These are phyloP conservation scores for Tragelaphus scriptus DNA, from an alignment of 2,113 vertebrate genomes.

Conservation along the genomic window DNA sequence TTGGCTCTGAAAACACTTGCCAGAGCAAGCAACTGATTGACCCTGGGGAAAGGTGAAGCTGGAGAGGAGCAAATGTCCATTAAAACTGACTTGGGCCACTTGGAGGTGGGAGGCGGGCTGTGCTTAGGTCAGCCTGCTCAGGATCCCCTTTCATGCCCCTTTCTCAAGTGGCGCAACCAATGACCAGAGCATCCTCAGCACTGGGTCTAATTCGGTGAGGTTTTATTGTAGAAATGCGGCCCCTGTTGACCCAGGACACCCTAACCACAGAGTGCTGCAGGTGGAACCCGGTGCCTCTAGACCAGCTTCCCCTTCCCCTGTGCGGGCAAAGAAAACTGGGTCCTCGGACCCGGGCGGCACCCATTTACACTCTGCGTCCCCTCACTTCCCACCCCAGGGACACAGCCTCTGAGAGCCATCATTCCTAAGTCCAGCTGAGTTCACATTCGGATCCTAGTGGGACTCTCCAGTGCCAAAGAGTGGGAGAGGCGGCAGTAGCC, in stretches of 20 bases:
- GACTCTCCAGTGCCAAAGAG: neutral
- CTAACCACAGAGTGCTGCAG: neutral
- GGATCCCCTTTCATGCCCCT: neutral
- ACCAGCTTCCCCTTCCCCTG: neutral
- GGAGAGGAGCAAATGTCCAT: neutral
- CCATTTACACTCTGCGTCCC: neutral
- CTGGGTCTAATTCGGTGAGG: neutral
- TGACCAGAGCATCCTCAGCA: neutral
- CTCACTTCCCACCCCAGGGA: neutral
- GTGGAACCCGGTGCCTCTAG: neutral
- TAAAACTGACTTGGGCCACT: neutral
- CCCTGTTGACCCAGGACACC: neutral
- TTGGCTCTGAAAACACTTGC: neutral
- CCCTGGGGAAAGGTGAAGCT: neutral
- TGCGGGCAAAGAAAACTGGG: neutral
- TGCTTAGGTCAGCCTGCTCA: neutral
- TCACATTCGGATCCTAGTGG: neutral
- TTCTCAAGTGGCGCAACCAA: neutral
- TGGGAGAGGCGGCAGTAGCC: neutral
- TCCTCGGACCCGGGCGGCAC: neutral
- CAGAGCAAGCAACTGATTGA: neutral
- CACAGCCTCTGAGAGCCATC: neutral
- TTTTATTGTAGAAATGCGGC: constrained; percentile 49
- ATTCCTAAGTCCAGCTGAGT: neutral
- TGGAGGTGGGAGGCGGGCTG: accelerated